A percentile compares a stretch with the other conserved stretches of the same genome.
Conservation (phyloP, 2,113 vertebrate genomes). For the Prolemur simus region DNA sequence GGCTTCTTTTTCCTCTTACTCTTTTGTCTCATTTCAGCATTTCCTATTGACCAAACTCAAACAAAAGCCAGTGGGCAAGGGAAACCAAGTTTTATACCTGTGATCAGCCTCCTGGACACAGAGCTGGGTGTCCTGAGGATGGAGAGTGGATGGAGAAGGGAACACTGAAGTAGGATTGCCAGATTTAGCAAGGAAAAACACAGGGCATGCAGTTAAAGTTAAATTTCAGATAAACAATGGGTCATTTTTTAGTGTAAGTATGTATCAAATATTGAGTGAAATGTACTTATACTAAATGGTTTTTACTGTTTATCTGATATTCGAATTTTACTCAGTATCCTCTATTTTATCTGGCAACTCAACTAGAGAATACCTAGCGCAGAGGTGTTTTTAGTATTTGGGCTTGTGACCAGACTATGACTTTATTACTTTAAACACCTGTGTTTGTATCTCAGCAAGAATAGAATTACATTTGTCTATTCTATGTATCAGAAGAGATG, state of each 20-base stretch:
- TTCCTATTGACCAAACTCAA: background rate
- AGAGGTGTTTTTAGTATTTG: background rate
- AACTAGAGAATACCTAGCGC: background rate
- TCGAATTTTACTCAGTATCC: background rate
- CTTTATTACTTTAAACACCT: background rate
- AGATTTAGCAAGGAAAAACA: slow-evolving; percentile 32
- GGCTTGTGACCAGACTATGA: background rate
- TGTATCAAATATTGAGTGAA: background rate
- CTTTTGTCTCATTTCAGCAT: background rate
- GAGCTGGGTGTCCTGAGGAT: background rate
- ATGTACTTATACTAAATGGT: background rate
- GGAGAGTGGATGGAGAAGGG: background rate
- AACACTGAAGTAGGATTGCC: background rate
- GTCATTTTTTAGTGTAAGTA: background rate
- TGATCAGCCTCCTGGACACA: background rate
- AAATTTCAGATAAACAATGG: slow-evolving; percentile 1
- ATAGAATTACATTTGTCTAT: background rate
- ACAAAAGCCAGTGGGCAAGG: background rate
- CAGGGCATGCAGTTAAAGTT: background rate
- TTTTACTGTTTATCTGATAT: background rate
- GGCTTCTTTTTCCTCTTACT: background rate
- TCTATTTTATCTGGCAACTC: background rate
- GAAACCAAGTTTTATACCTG: background rate
- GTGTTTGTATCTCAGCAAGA: background rate
- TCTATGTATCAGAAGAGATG: background rate